Percentiles rank a stretch among this genome's conserved stretches.
These are phyloP conservation scores for Drosophila falleni DNA, from an alignment of 2,888 invertebrate species.

Conservation along the genomic window DNA sequence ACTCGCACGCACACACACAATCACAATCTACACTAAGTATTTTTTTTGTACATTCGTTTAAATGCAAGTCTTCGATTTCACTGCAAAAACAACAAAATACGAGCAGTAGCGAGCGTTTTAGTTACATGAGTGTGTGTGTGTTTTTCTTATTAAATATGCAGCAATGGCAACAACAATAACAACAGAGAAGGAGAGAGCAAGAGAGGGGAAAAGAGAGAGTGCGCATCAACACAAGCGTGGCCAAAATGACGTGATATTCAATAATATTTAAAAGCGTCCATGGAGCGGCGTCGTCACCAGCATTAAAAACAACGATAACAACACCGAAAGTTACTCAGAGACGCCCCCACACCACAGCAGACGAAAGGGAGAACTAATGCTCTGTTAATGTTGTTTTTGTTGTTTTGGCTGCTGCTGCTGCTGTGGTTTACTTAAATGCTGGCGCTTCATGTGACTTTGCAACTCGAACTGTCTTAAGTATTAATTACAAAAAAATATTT, in stretches of 20 bases:
- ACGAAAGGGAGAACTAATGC: background rate
- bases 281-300: constrained; percentile 33
- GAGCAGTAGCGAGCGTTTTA: constrained; percentile 18
- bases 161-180: constrained; percentile 37
- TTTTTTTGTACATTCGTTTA: constrained; percentile 53
- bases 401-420: background rate
- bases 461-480: constrained; percentile 4
- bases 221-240: constrained; percentile 42
- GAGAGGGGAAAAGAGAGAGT: constrained; percentile 7
- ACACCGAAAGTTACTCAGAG: constrained; percentile 29
- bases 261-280: constrained; percentile 59
- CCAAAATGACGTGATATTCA: constrained; percentile 65
- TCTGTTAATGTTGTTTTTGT: constrained; percentile 8
- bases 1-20: constrained; percentile 19
- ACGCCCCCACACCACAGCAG: constrained; percentile 46
- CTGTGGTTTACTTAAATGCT: constrained; percentile 20
- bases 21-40: constrained; percentile 34
- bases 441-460: constrained; percentile 6
- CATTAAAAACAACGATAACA: constrained; percentile 38
- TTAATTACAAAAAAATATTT: background rate
- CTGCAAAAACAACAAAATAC: constrained; percentile 41
- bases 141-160: constrained; percentile 56
- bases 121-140: constrained; percentile 22
- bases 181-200: constrained; percentile 12
- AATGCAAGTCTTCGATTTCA: constrained; percentile 68